These are phyloP conservation scores for Gymnarchus niloticus DNA, from an alignment of 2,113 vertebrate genomes.

Conservation along the genomic window DNA sequence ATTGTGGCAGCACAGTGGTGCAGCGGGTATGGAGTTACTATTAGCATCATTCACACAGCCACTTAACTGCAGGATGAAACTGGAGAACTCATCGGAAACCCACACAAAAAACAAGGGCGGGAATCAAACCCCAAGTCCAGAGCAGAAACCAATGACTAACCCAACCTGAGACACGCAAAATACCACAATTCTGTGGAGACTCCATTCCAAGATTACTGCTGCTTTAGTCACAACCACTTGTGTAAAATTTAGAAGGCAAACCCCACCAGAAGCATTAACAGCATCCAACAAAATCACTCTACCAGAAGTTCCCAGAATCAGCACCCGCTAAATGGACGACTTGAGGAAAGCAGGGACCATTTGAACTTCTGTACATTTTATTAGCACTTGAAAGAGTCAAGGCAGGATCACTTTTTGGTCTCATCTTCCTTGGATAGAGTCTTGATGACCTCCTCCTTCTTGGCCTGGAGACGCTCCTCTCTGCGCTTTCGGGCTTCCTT, in stretches of 20 bases:
- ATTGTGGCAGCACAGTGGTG: background rate
- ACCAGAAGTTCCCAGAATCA: no score
- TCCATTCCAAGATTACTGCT: no score
- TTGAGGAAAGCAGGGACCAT: background rate
- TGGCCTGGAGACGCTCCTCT: conserved; percentile 89
- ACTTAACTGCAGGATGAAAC: background rate
- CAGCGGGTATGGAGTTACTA: background rate
- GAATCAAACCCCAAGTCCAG: background rate
- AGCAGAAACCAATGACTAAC: background rate
- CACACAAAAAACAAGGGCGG: background rate
- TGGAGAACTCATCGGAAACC: background rate
- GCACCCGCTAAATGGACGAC: no score
- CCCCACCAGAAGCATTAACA: background rate
- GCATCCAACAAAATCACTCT: background rate
- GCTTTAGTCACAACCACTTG: background rate
- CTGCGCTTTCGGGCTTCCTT: conserved; percentile 94
- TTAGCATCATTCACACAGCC: background rate
- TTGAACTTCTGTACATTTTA: conserved; percentile 59
- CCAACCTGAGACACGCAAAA: no score
- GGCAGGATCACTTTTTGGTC: conserved; percentile 75
- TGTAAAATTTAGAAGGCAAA: background rate
- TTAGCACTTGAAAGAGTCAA: conserved; percentile 27
- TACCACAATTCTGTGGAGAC: no score
- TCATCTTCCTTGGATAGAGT: conserved; percentile 91
- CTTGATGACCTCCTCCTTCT: conserved; percentile 97